Evolutionary conservation across 2,888 invertebrate species (phyloP), one percentile per base, ranked within the genome.

Genomic region (Cataglyphis altisquamis): DNA sequence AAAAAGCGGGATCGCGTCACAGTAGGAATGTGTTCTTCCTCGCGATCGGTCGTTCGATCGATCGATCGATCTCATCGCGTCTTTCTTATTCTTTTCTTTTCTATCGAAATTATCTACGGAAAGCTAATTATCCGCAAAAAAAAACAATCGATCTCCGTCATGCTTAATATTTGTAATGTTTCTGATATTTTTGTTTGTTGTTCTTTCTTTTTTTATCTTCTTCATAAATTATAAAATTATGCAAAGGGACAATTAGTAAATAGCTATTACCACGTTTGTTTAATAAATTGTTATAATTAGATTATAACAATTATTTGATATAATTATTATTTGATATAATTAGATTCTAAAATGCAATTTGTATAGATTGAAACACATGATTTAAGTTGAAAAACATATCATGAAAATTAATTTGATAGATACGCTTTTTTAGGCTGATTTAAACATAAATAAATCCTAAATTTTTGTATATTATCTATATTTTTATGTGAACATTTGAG

Each of bases 1-100:
- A 77, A 77, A 77, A 77, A 77, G 57, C 52, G 36, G 55, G 77
- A 77, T 67, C 55, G 57, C 55, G 57, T 25, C 45, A 12, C 66
- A 25, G 39, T 25, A 75, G 66, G 68, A 77, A 77, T 67, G 68
- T 18, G 29, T 32, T 73, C 48, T 62, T 39, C 18, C 21, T 62
- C 60, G 36, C 55, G 74, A 29, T 10, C 41, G 74, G 36, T 21
- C 82, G 48, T 32, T 41, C 60, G 60, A 55, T 63, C 60, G 39
- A 45, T 48, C 64, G 39, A 52, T 82, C 45, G 48, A 45, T 15
- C 48, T 8, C 6, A n/a, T 52, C 36, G 64, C 52, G 63, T 45
- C 10, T 64, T 10, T 39, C 32, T 32, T 32, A 32, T 41, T 18
- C 39, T 8, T 66, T 5, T 15, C 3, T n/a, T 32, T 48, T 39